These are phyloP conservation scores for Hipposideros larvatus DNA, from an alignment of 2,797 vertebrate genomes.

Conservation along the genomic window DNA sequence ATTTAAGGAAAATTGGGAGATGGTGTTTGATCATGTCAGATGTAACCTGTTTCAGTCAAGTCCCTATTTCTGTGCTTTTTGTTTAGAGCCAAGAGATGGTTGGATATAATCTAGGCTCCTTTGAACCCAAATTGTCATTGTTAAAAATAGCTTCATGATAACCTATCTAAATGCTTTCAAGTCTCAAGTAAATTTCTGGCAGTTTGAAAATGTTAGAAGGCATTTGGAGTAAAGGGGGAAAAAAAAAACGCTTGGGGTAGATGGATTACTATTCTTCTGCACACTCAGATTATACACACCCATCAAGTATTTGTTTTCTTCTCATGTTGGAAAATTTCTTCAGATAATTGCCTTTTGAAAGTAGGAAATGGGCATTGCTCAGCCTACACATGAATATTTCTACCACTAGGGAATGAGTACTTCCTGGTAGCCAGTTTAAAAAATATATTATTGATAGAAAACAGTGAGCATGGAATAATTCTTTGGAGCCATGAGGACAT, in stretches of 20 bases:
- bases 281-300: not conserved
- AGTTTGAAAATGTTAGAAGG: constrained; percentile 45
- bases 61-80: not conserved
- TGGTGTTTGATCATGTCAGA: not conserved
- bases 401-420: not conserved
- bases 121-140: not conserved
- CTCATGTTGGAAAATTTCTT: constrained; percentile 12
- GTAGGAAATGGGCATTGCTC: not conserved
- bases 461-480: not conserved
- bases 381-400: not conserved
- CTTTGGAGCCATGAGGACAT: not conserved
- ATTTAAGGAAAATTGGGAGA: not conserved
- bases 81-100: not conserved
- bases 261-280: not conserved
- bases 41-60: constrained; percentile 2
- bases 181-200: constrained; percentile 10
- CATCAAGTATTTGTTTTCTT: not conserved
- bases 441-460: constrained; percentile 49
- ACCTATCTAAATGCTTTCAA: not conserved
- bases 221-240: not conserved
- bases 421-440: constrained; percentile 20
- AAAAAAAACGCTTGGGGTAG: not conserved
- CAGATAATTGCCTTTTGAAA: constrained; percentile 27
- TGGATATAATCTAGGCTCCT: constrained; percentile 12
- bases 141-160: constrained; percentile 23